A percentile compares a stretch with the other conserved stretches of the same genome.
These are phyloP conservation scores for Macrophya alboannulata DNA, from an alignment of 2,888 invertebrate species.

Conservation along the genomic window DNA sequence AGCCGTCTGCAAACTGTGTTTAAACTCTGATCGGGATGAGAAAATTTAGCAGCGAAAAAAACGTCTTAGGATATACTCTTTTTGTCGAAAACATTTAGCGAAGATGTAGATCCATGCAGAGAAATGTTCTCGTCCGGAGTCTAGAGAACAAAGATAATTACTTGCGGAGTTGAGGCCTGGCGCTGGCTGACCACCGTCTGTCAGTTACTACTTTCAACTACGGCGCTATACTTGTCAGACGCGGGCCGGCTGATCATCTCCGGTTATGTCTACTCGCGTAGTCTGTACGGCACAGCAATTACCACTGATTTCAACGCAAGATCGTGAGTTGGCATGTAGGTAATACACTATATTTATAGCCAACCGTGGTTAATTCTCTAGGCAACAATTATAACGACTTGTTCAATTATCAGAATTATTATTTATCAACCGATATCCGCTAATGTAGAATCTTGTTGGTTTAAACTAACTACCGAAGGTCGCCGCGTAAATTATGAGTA, in stretches of 20 bases:
- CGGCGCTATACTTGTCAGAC: constrained; percentile 6
- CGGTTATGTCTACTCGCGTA: constrained; percentile 16
- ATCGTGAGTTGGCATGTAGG: neutral
- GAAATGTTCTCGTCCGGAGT: neutral
- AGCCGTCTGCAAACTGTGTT: neutral
- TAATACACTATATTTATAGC: neutral
- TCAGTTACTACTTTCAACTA: constrained; percentile 45
- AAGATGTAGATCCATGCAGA: neutral
- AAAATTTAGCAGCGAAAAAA: neutral
- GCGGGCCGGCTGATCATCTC: constrained; percentile 7
- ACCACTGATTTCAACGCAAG: constrained; percentile 23
- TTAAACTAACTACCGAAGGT: neutral
- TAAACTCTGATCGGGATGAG: neutral
- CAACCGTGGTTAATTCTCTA: neutral
- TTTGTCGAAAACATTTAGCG: neutral
- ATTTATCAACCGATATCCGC: neutral
- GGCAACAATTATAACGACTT: neutral
- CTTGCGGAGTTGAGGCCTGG: neutral
- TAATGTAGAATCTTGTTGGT: neutral
- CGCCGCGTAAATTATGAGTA: neutral
- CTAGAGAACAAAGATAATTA: constrained; percentile 16
- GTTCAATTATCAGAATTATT: neutral
- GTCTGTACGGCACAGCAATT: constrained; percentile 29
- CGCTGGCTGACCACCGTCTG: constrained; percentile 38
- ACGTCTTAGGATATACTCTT: neutral